A percentile compares a stretch with the other conserved stretches of the same genome.
Evolutionary conservation across 2,113 vertebrate species (phyloP).

Genomic region (Stigmatopora nigra): DNA sequence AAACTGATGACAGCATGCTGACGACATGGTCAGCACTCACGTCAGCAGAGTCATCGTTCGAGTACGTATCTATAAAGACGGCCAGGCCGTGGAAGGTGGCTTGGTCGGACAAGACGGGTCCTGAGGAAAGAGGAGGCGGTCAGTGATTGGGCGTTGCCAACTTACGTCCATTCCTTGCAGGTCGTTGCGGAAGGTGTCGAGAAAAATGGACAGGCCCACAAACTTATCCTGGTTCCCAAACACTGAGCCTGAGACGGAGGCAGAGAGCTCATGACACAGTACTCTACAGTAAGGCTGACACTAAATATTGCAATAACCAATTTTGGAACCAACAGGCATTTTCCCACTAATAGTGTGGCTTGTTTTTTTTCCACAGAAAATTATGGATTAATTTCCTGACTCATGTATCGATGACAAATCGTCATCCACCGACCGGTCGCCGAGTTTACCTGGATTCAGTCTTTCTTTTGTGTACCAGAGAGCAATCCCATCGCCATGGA

Average conservation of each 20-base stretch:
- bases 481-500: slow-evolving; percentile 93
- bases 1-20: slow-evolving; percentile 24
- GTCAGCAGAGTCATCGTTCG: slow-evolving; percentile 88
- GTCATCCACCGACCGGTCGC: background rate
- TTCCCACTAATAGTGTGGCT: too few relatives aligned
- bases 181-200: slow-evolving; percentile 79
- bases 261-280: slow-evolving; percentile 57
- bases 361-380: too few relatives aligned
- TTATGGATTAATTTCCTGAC: too few relatives aligned
- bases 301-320: background rate
- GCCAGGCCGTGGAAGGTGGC: slow-evolving; percentile 91
- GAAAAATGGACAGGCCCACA: slow-evolving; percentile 72
- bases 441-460: slow-evolving; percentile 76
- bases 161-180: slow-evolving; percentile 77
- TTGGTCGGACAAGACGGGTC: slow-evolving; percentile 92
- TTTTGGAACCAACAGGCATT: too few relatives aligned
- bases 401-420: background rate
- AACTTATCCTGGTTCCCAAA: slow-evolving; percentile 74
- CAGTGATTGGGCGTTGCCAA: slow-evolving; percentile 29
- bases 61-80: slow-evolving; percentile 93
- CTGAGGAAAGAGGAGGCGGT: slow-evolving; percentile 68
- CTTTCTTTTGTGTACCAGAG: slow-evolving; percentile 93
- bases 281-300: background rate
- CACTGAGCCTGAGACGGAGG: slow-evolving; percentile 69
- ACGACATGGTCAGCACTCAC: slow-evolving; percentile 69